These are phyloP conservation scores for Vollenhovia emeryi DNA, from an alignment of 1,140 invertebrate genomes.

Conservation along the genomic window DNA sequence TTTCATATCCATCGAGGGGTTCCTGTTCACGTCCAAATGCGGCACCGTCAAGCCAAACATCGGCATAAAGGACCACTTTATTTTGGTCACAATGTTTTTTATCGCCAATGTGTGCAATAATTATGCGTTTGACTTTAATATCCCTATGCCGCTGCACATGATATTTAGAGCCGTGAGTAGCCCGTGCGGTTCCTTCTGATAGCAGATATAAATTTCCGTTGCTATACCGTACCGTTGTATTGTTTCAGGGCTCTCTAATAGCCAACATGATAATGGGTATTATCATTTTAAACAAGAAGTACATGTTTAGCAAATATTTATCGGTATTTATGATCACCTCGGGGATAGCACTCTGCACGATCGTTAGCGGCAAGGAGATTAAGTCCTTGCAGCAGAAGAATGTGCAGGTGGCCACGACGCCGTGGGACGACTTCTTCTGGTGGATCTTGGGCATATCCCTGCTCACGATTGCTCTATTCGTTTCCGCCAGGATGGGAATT, in stretches of 20 bases:
- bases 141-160: conserved; percentile 99
- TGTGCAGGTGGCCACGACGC: conserved; percentile 73
- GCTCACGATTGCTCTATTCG: conserved; percentile 94
- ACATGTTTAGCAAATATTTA: conserved; percentile 94
- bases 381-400: conserved; percentile 76
- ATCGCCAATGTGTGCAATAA: conserved; percentile 97
- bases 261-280: conserved; percentile 98
- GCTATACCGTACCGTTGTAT: conserved; percentile 25
- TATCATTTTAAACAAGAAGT: conserved; percentile 94
- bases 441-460: conserved; percentile 94
- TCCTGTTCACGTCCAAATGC: conserved; percentile 95
- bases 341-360: conserved; percentile 96
- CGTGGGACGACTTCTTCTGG: conserved; percentile 90
- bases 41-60: conserved; percentile 91
- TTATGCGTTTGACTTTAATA: conserved; percentile 98
- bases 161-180: conserved; percentile 97
- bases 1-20: conserved; percentile 96
- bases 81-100: conserved; percentile 96
- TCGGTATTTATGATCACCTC: conserved; percentile 97
- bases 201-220: background rate
- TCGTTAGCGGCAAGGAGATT: conserved; percentile 92
- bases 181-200: background rate
- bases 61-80: conserved; percentile 92
- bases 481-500: conserved; percentile 98
- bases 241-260: conserved; percentile 95